Conservation (phyloP, 2,113 vertebrate species). For the Dascyllus trimaculatus region DNA sequence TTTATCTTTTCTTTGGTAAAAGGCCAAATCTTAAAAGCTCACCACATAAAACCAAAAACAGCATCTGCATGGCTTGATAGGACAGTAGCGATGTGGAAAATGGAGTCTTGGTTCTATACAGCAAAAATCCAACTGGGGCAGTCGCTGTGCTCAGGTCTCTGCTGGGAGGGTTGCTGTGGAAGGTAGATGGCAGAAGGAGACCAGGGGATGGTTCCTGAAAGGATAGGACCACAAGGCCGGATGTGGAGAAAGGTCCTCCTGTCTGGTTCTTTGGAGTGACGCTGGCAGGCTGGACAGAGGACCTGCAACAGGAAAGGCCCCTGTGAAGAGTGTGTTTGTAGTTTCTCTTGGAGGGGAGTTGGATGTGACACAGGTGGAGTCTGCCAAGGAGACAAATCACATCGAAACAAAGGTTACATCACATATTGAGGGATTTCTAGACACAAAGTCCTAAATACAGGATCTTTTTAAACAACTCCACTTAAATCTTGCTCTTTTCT, state of each 20-base stretch:
- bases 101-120: too few species aligned
- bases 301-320: conserved; percentile 87
- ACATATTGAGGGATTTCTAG: too few species aligned
- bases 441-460: too few species aligned
- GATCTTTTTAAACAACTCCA: too few species aligned
- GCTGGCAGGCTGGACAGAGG: conserved; percentile 86
- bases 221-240: conserved; percentile 61
- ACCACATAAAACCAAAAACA: too few species aligned
- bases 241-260: conserved; percentile 91
- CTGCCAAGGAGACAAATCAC: conserved; percentile 56
- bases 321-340: conserved; percentile 79
- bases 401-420: too few species aligned
- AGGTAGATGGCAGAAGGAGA: conserved; percentile 85
- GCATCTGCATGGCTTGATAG: too few species aligned
- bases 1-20: too few species aligned
- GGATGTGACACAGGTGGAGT: conserved; percentile 67
- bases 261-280: conserved; percentile 73
- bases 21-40: too few species aligned
- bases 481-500: too few species aligned
- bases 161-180: conserved; percentile 86
- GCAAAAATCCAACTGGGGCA: conserved; percentile 81
- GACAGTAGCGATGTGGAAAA: too few species aligned
- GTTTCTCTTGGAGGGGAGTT: conserved; percentile 34
- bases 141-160: conserved; percentile 75
- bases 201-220: conserved; percentile 85